Base-by-base conservation (phyloP, 1,140 invertebrate species). In the Drosophila chauvacae region DNA sequence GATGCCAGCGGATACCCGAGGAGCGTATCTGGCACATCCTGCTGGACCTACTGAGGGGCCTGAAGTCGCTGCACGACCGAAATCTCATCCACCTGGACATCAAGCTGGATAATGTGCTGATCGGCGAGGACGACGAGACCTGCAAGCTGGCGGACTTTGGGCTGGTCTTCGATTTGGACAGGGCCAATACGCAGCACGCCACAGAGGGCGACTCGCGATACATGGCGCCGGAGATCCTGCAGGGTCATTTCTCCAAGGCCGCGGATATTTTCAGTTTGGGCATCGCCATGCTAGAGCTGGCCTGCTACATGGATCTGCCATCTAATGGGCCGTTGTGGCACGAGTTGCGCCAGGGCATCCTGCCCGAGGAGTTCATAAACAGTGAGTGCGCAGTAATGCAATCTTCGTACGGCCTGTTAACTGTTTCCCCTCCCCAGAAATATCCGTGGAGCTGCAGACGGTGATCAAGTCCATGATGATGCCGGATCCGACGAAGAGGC, bases 121-220 rank as follows among this genome's bases (percentile, higher is more conserved):
- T 94, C 18, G 93, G 94, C 41, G 93, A 94, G 42, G 94, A 93
- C 92, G 95, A 93, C 72, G 95, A 93, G 66, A 93, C 66, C 68
- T 96, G 95, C 82, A 96, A 97, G 90, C 91, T 97, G 28, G 95
- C 95, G 35, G 96, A 97, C 92, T 96, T 97, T 93, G 96, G 96
- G 14, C 91, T 97, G 14, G 94, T 96, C n/a, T 87, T 95, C 20
- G 95, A 96, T 87, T 80, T 96, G 13, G 93, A 94, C 60, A 94
- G 80, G 57, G 91, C 90, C 11, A 92, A 92, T 55, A 86, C 68
- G n/a, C 81, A 91, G 59, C 83, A 92, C 48, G 93, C 78, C 13
- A 93, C 94, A n/a, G 96, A 97, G 92, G 96, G 96, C 7, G 96
- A 97, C 93, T 94, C 95, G 1, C 95, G 95, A 65, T 97, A 97